A percentile compares a stretch with the other conserved stretches of the same genome.
phyloP scores from a whole-genome alignment of 1,140 invertebrate genomes.

The Eulimnadia texana region DNA sequence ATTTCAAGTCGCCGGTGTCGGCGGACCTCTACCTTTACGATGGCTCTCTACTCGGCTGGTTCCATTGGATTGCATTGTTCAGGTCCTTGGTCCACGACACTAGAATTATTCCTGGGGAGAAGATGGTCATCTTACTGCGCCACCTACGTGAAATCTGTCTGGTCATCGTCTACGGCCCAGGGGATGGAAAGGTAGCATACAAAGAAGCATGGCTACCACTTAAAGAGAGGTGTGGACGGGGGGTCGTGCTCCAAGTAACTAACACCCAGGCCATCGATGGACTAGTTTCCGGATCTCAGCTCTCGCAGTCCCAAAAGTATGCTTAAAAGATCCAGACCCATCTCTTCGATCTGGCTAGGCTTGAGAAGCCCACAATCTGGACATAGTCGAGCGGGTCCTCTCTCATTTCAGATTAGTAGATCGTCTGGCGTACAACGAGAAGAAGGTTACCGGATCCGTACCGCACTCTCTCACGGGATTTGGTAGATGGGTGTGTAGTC shows the following conservation, averaged over 20 bases:
- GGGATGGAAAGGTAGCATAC: not conserved
- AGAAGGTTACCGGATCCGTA: not conserved
- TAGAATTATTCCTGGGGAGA: not conserved
- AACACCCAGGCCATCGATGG: not conserved
- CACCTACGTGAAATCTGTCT: not conserved
- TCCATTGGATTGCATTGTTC: slow-evolving; percentile 1
- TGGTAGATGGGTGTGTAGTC: not conserved
- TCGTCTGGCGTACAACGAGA: slow-evolving; percentile 1
- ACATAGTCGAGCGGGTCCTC: not conserved
- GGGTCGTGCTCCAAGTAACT: not conserved
- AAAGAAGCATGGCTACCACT: not conserved
- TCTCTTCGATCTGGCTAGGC: not conserved
- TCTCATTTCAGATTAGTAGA: not conserved
- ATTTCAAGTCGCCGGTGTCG: not conserved
- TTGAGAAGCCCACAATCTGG: not conserved
- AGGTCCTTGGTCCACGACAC: not conserved
- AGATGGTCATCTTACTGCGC: not conserved
- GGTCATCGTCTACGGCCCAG: slow-evolving; percentile 7
- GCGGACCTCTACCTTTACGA: not conserved
- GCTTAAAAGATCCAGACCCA: not conserved
- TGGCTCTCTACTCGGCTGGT: not conserved
- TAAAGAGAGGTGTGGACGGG: not conserved
- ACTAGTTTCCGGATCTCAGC: not conserved
- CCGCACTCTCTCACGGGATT: not conserved
- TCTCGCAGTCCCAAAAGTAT: not conserved